Evolutionary conservation across 2,797 vertebrate genomes (phyloP).

Genomic region (Hippoglossus hippoglossus): DNA sequence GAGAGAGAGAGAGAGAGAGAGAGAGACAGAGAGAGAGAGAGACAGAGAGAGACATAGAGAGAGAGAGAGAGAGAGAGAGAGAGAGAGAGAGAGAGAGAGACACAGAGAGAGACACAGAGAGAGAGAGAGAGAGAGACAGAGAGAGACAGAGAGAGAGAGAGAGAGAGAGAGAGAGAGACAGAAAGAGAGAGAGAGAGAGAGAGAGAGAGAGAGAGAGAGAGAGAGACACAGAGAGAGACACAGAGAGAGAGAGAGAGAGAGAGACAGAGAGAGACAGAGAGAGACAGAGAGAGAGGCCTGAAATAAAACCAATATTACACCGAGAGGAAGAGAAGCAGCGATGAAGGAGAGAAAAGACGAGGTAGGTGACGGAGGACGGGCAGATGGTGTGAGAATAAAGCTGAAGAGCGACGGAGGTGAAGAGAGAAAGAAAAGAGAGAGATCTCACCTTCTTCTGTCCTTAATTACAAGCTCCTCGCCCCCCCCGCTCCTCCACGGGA

Average conservation of each 20-base stretch:
- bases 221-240: neutral
- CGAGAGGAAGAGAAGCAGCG: no score
- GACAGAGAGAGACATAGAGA: neutral
- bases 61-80: no score
- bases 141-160: neutral
- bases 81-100: constrained; percentile 15
- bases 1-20: no score
- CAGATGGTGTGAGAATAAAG: no score
- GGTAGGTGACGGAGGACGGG: no score
- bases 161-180: neutral
- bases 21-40: neutral
- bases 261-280: no score
- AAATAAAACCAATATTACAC: constrained; percentile 35
- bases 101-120: no score
- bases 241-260: neutral
- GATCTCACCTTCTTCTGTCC: no score
- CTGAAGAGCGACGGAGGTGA: constrained; percentile 3
- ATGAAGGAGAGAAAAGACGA: no score
- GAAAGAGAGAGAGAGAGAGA: neutral
- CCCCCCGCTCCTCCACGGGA: no score
- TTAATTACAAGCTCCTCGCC: no score
- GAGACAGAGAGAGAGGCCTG: neutral
- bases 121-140: no score
- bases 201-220: neutral
- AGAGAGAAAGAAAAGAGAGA: neutral